Evolutionary conservation across 2,888 invertebrate species (phyloP), one percentile per base, ranked within the genome.

Genomic region (Pterobdella sp.): DNA sequence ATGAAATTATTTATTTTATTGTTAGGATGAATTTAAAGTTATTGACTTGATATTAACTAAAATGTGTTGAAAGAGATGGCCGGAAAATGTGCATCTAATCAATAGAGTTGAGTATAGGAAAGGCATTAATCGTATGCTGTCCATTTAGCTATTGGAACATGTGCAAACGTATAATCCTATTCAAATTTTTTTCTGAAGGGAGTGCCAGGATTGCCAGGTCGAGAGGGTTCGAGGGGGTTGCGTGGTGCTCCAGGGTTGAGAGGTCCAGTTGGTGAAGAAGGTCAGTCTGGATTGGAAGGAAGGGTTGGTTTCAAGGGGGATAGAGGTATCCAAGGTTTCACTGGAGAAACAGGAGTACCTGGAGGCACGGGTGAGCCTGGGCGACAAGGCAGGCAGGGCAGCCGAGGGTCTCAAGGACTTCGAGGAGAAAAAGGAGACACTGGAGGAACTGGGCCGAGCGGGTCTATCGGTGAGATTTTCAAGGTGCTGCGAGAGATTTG

Each of bases 361-460:
- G 69, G 69, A n/a, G n/a, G 29, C 1, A 22, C 49, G 29, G 69
- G 69, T 31, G n/a, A 37, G 1, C 49, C 52, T 31, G 69, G 69
- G 29, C 52, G 26, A 36, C 49, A 42, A 69, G 69, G 69, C 4
- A 10, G 14, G 7, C 32, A n/a, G 3, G 69, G 69, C 31, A 32
- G 26, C 52, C 22, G 31, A 7, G 69, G 69, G 2, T 2, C 69
- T 52, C 0, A 18, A 1, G 69, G 69, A 29, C 56, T 34, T 1
- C 34, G 42, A 32, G 69, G 69, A 1, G 42, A 36, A 31, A 37
- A 26, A 31, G 69, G 69, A 2, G 34, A 42, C 1, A 69, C 69
- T 69, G 69, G 69, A 69, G 69, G 26, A 31, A 69, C 49, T 69
- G 69, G 69, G 52, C 26, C 32, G 26, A 52, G 29, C 31, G 69